Percentiles rank a stretch among this genome's conserved stretches.
phyloP scores from a whole-genome alignment of 2,888 invertebrate genomes.

The Syritta pipiens region DNA sequence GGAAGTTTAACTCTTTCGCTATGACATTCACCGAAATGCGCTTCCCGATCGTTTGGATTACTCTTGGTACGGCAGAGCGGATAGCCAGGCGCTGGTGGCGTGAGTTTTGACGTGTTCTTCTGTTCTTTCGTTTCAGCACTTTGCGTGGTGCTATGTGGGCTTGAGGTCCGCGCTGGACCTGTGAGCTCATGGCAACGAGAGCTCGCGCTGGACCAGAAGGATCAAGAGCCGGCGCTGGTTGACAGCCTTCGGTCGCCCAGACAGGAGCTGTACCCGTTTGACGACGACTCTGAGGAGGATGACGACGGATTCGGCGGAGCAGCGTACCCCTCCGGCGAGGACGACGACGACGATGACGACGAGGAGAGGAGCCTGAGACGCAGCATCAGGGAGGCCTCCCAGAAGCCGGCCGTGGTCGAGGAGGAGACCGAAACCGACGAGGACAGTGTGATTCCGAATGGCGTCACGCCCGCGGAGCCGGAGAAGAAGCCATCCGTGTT shows the following conservation, averaged over 20 bases:
- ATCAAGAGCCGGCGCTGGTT: neutral
- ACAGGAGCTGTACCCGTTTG: neutral
- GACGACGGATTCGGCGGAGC: constrained; percentile 20
- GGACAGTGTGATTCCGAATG: constrained; percentile 26
- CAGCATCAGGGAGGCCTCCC: constrained; percentile 12
- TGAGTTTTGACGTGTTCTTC: constrained; percentile 17
- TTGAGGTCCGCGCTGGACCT: constrained; percentile 38
- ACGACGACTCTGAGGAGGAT: constrained; percentile 19
- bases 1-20: constrained; percentile 57
- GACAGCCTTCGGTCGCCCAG: neutral
- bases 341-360: constrained; percentile 5
- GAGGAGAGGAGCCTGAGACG: constrained; percentile 21
- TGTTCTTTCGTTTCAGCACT: constrained; percentile 38
- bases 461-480: constrained; percentile 42
- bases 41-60: constrained; percentile 66
- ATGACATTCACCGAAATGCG: constrained; percentile 68
- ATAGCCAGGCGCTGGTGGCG: neutral
- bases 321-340: neutral
- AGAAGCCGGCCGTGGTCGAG: constrained; percentile 20
- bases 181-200: constrained; percentile 5
- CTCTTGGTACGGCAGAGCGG: constrained; percentile 54
- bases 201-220: neutral
- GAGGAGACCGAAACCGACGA: constrained; percentile 35
- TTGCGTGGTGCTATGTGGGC: constrained; percentile 36
- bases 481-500: constrained; percentile 75